Percentiles rank a stretch among this genome's conserved stretches.
These are phyloP conservation scores for Danio jaintianensis DNA, from an alignment of 2,797 vertebrate species.

Conservation along the genomic window DNA sequence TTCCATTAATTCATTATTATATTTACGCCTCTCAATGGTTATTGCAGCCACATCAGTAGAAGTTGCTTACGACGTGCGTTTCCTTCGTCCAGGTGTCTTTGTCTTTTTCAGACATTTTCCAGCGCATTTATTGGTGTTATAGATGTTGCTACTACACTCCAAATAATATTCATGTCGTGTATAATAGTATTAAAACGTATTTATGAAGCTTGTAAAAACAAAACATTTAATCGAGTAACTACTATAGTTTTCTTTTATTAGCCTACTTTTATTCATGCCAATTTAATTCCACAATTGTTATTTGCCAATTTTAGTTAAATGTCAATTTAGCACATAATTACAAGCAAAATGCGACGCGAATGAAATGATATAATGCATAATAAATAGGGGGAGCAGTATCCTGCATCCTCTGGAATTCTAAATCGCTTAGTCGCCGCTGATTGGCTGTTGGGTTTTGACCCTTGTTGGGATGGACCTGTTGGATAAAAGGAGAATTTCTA, in stretches of 20 bases:
- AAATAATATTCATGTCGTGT: no score
- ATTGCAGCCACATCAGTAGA: background rate
- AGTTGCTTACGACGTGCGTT: background rate
- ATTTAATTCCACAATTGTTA: background rate
- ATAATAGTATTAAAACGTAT: no score
- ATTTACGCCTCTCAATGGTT: background rate
- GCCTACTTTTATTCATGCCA: background rate
- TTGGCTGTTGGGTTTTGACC: constrained; percentile 92
- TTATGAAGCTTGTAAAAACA: background rate
- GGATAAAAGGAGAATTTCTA: constrained; percentile 96
- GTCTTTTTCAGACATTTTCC: background rate
- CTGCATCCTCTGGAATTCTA: constrained; percentile 85
- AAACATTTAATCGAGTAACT: background rate
- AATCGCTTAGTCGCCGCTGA: constrained; percentile 87
- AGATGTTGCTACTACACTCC: background rate
- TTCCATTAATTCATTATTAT: no score
- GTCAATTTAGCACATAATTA: constrained; percentile 14
- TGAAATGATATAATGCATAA: constrained; percentile 12
- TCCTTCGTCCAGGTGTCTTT: background rate
- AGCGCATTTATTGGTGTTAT: background rate
- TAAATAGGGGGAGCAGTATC: constrained; percentile 65
- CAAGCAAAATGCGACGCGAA: constrained; percentile 19
- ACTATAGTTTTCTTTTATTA: background rate
- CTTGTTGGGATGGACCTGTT: constrained; percentile 93
- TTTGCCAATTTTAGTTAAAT: constrained; percentile 11